These are phyloP conservation scores for Drosophila jambulina DNA, from an alignment of 1,140 invertebrate species.

Conservation along the genomic window DNA sequence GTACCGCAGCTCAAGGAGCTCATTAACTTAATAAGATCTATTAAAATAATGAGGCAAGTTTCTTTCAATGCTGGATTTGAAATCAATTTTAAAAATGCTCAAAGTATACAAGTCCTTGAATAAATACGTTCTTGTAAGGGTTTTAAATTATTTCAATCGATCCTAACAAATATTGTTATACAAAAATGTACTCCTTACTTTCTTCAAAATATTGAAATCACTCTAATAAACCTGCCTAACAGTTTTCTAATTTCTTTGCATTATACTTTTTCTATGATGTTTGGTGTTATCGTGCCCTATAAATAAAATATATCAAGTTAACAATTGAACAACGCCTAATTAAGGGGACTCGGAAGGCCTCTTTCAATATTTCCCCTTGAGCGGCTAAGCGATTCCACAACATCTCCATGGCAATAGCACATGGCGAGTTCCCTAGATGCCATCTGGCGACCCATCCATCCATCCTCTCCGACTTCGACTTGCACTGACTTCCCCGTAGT, in stretches of 20 bases:
- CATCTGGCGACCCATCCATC: constrained; percentile 13
- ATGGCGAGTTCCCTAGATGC: constrained; percentile 13
- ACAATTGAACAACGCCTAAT: background rate
- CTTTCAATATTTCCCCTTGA: background rate
- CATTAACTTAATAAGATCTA: constrained; percentile 1
- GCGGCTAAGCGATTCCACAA: background rate
- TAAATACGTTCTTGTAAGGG: too few species aligned
- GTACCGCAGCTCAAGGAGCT: background rate
- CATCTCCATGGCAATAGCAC: constrained; percentile 13
- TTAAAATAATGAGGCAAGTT: background rate
- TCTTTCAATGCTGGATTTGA: background rate
- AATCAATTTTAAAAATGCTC: background rate
- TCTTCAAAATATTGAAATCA: too few species aligned
- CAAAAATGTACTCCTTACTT: too few species aligned
- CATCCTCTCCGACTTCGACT: background rate
- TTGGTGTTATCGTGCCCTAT: too few species aligned
- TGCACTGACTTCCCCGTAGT: constrained; percentile 6
- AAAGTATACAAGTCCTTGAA: too few species aligned
- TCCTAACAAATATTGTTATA: too few species aligned
- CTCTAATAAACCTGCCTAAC: too few species aligned
- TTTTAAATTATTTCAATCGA: too few species aligned
- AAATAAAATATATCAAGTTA: too few species aligned
- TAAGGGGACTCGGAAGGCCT: background rate
- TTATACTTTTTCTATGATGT: too few species aligned
- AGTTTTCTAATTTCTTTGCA: too few species aligned